Percentiles rank a stretch among this genome's conserved stretches.
phyloP scores from a whole-genome alignment of 2,797 vertebrate species.

The Sebastes variabilis region DNA sequence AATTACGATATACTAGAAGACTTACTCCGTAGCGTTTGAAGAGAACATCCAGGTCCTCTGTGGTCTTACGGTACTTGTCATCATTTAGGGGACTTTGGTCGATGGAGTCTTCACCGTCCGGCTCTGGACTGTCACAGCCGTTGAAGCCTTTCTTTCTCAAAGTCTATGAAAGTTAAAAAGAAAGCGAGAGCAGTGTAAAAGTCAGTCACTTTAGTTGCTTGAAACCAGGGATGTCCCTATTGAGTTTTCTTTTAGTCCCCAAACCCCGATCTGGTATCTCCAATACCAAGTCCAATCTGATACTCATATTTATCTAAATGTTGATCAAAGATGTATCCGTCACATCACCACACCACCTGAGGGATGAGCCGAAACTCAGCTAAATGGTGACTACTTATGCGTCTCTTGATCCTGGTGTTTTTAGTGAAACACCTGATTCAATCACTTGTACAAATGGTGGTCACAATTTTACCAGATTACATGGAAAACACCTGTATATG shows the following conservation, averaged over 20 bases:
- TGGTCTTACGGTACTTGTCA: constrained; percentile 95
- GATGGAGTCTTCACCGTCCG: constrained; percentile 96
- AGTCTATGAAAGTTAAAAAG: constrained; percentile 82
- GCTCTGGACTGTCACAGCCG: constrained; percentile 98
- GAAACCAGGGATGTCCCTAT: too few species aligned
- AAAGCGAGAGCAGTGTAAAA: background rate
- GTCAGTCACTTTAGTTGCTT: background rate
- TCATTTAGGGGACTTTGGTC: constrained; percentile 98
- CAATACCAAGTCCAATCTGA: background rate
- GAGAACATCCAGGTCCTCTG: constrained; percentile 95
- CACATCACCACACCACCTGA: background rate
- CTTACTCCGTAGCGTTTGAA: constrained; percentile 97
- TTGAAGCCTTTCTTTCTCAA: constrained; percentile 99
- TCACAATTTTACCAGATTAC: background rate
- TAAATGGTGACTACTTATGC: background rate
- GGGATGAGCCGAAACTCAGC: background rate
- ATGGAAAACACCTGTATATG: background rate
- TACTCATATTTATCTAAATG: background rate
- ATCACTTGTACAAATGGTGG: background rate
- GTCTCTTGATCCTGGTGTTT: background rate
- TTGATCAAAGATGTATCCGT: background rate
- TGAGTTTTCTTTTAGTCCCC: background rate
- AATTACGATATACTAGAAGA: background rate
- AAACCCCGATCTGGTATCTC: background rate
- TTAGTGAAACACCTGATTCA: background rate